Conservation (phyloP, 2,113 vertebrate species). For the Tupaia tana region DNA sequence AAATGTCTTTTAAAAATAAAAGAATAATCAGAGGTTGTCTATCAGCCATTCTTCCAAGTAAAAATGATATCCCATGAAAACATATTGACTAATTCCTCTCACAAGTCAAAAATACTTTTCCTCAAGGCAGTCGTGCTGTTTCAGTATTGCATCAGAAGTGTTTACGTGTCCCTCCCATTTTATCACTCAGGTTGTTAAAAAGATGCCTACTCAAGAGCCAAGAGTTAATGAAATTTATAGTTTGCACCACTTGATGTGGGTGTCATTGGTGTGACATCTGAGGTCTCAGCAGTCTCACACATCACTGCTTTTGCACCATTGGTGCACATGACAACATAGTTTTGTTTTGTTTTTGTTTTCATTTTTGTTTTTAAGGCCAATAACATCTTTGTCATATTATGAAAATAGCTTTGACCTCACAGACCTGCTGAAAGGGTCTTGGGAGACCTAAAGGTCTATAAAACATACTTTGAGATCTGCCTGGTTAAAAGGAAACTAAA, state of each 20-base stretch:
- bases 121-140: not conserved
- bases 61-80: not conserved
- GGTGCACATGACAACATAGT: not conserved
- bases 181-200: not conserved
- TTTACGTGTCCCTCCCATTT: not conserved
- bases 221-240: not conserved
- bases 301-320: not conserved
- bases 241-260: not conserved
- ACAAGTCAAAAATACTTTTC: not conserved
- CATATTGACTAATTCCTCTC: not conserved
- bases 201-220: not conserved
- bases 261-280: not conserved
- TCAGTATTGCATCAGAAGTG: not conserved
- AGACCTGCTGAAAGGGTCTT: not conserved
- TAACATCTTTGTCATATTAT: not conserved
- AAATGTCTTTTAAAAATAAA: too few species aligned
- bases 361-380: too few species aligned
- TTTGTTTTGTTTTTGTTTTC: too few species aligned
- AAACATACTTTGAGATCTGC: not conserved
- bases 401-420: not conserved
- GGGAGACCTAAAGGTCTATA: not conserved
- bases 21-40: not conserved
- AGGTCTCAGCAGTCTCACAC: not conserved
- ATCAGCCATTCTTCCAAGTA: not conserved
- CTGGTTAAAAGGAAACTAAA: not conserved